These are phyloP conservation scores for Fopius arisanus DNA, from an alignment of 1,140 invertebrate genomes.

Conservation along the genomic window DNA sequence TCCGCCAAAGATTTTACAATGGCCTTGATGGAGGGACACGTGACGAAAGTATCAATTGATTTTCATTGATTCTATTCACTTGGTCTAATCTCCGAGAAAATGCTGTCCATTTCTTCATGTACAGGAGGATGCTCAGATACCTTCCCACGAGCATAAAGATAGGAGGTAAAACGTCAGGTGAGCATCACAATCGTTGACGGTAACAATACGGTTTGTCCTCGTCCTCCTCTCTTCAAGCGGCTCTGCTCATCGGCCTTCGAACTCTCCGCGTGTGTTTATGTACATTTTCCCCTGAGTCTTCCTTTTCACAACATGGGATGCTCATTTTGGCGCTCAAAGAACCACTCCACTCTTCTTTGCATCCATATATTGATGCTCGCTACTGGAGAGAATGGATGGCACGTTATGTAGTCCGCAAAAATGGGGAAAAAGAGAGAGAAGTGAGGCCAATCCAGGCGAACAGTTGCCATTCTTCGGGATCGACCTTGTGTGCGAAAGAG, in stretches of 20 bases:
- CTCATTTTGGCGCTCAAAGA: constrained; percentile 23
- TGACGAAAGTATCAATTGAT: neutral
- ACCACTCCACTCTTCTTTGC: neutral
- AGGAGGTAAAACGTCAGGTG: constrained; percentile 24
- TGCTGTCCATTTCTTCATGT: neutral
- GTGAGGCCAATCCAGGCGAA: constrained; percentile 43
- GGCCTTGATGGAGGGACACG: neutral
- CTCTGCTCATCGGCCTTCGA: neutral
- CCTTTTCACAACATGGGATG: constrained; percentile 20
- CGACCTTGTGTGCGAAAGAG: constrained; percentile 40
- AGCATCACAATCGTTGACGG: constrained; percentile 27
- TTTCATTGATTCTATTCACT: neutral
- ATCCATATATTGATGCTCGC: neutral
- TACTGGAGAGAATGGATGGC: neutral
- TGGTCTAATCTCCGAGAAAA: neutral
- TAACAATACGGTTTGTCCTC: constrained; percentile 31
- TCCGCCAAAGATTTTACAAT: neutral
- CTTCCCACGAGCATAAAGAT: constrained; percentile 1
- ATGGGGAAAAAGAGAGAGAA: constrained; percentile 31
- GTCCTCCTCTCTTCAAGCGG: constrained; percentile 25
- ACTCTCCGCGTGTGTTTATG: neutral
- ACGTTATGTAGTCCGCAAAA: constrained; percentile 15
- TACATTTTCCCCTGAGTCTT: neutral
- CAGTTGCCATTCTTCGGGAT: constrained; percentile 44
- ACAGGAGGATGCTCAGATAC: constrained; percentile 12